Conservation (phyloP, 1,140 invertebrate species). For the Meloidogyne chitwoodi region DNA sequence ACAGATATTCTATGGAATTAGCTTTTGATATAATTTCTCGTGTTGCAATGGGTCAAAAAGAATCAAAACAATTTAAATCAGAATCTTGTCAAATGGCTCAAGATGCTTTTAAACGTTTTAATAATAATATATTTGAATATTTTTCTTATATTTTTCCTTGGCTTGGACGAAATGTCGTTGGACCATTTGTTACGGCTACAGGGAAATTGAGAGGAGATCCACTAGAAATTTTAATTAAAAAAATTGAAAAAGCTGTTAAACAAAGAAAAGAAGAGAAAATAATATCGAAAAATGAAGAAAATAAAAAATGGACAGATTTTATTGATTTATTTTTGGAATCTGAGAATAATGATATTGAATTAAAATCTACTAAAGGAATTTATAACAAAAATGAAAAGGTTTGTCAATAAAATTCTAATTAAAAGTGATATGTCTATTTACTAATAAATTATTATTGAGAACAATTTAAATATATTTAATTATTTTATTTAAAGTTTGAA, state of each 20-base stretch:
- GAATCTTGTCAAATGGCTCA: neutral
- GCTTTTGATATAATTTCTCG: constrained; percentile 48
- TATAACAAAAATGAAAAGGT: neutral
- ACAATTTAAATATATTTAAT: no score
- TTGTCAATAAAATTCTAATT: no score
- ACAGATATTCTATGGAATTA: constrained; percentile 43
- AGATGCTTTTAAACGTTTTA: neutral
- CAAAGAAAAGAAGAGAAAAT: neutral
- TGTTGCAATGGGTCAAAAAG: constrained; percentile 48
- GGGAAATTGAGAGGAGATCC: neutral
- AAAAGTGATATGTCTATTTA: no score
- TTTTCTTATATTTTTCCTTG: constrained; percentile 9
- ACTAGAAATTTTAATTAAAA: neutral
- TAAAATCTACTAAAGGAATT: neutral
- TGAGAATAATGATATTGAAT: neutral
- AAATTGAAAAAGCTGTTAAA: neutral
- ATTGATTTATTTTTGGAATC: constrained; percentile 44
- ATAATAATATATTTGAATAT: constrained; percentile 14
- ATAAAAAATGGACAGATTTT: constrained; percentile 39
- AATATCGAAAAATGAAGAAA: neutral
- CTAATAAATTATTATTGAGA: no score
- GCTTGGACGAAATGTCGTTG: neutral
- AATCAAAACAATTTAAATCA: constrained; percentile 36
- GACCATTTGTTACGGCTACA: neutral
- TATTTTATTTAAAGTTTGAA: constrained; percentile 15